Percentiles rank a stretch among this genome's conserved stretches.
phyloP scores from a whole-genome alignment of 2,888 invertebrate genomes.

The Eurytoma californica region DNA sequence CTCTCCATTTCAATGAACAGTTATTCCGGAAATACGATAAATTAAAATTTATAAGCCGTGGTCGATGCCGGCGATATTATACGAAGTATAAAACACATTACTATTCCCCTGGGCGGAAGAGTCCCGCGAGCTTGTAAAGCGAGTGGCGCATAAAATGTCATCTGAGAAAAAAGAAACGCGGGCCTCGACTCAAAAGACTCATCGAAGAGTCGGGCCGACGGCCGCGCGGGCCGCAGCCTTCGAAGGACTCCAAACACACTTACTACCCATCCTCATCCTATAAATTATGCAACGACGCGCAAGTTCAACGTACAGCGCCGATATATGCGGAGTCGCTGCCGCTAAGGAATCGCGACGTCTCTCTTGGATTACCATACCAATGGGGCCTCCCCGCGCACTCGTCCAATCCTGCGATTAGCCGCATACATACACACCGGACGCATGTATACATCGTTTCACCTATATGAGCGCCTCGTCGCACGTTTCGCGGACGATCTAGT shows the following conservation, averaged over 20 bases:
- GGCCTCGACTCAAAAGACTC: not conserved
- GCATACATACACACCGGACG: constrained; percentile 41
- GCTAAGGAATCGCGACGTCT: not conserved
- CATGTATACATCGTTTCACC: constrained; percentile 16
- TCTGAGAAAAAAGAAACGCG: too few species aligned
- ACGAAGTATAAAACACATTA: too few species aligned
- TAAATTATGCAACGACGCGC: constrained; percentile 39
- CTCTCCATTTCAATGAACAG: too few species aligned
- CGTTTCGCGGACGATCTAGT: too few species aligned
- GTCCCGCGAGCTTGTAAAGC: too few species aligned
- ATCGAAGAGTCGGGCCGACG: not conserved
- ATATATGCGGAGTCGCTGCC: not conserved
- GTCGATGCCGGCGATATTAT: not conserved
- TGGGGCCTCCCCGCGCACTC: not conserved
- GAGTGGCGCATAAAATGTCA: too few species aligned
- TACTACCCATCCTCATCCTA: not conserved
- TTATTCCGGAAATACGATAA: not conserved
- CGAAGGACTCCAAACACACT: constrained; percentile 30
- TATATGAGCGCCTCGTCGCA: not conserved
- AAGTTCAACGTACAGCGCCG: constrained; percentile 41
- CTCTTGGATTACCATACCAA: constrained; percentile 28
- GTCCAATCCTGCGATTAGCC: constrained; percentile 45
- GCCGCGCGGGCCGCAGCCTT: not conserved
- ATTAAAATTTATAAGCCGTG: not conserved
- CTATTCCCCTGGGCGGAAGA: too few species aligned